Evolutionary conservation across 2,797 vertebrate genomes (phyloP), one percentile per base, ranked within the genome.

Genomic region (Centroberyx gerrardi): DNA sequence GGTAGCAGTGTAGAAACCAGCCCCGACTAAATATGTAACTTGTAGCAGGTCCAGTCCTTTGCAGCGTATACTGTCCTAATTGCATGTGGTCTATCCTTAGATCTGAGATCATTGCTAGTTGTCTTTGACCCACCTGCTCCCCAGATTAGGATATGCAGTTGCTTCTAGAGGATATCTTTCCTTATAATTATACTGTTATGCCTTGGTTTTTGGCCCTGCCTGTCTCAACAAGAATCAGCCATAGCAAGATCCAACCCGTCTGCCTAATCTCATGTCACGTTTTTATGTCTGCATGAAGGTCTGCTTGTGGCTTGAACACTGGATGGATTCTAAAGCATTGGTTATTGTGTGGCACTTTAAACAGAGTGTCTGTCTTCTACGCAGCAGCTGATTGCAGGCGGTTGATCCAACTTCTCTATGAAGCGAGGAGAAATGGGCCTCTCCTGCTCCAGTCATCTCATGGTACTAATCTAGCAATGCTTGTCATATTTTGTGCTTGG

Each of bases 91-190:
- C 22, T 18, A 36, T 3, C 44, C 42, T 48, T 64, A 60, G 75
- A 76, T 31, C 38, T 56, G 53, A 74, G 33, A 67, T 46, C 14
- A 28, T 17, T 56, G 53, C 18, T 62, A 1, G 12, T 22, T 52
- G 8, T 38, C 53, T 67, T 60, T 65, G 29, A 66, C 75, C 48
- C 59, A 62, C 46, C 27, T 38, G 33, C 68, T 75, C 29, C 48
- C 48, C 72, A 55, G 54, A 49, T 61, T 52, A 13, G 48, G 31
- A 8, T 36, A 65, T 55, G 46, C 65, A 48, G n/a, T 15, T 63
- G 9, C 13, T 9, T 56, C 2, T 74, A 17, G 13, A 78, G 69
- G 31, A 6, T 59, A 55, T 71, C 44, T 28, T 0, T 46, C 53
- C 56, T 15, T 55, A 0, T 73, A 55, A 68, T 74, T 66, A 56